Evolutionary conservation across 2,797 vertebrate genomes (phyloP).

Genomic region (Syngnathus acus): DNA sequence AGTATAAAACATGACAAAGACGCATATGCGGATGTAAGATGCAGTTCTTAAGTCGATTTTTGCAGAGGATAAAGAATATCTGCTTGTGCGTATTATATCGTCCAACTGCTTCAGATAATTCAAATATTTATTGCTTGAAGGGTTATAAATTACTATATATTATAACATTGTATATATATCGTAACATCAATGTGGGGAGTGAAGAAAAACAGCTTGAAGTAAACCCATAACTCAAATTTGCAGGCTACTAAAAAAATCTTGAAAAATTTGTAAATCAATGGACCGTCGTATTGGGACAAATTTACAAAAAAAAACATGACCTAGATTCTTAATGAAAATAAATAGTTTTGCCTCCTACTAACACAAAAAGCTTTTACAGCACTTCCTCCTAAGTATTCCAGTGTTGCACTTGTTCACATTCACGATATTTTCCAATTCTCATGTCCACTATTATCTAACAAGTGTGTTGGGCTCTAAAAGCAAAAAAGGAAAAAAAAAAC

Average conservation of each 20-base stretch:
- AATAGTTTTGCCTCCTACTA: not conserved
- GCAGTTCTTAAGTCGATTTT: not conserved
- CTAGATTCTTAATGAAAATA: too few relatives aligned
- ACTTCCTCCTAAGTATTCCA: constrained; percentile 6
- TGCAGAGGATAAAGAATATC: not conserved
- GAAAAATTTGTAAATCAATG: too few relatives aligned
- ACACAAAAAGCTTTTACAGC: not conserved
- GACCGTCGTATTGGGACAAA: too few relatives aligned
- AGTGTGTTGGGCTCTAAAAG: constrained; percentile 6
- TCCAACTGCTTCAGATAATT: not conserved
- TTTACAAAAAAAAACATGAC: too few relatives aligned
- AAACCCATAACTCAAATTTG: too few relatives aligned
- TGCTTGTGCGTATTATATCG: not conserved
- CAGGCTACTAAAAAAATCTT: too few relatives aligned
- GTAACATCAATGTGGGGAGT: not conserved
- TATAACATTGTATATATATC: too few relatives aligned
- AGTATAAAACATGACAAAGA: not conserved
- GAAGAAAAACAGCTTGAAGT: too few relatives aligned
- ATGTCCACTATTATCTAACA: constrained; percentile 6
- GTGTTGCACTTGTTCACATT: not conserved
- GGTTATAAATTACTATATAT: not conserved
- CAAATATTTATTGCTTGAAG: not conserved
- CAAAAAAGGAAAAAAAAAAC: not conserved
- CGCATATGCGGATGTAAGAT: not conserved
- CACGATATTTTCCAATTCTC: constrained; percentile 11